These are phyloP conservation scores for Pristionchus arcanus DNA, from an alignment of 2,888 invertebrate genomes.

Conservation along the genomic window DNA sequence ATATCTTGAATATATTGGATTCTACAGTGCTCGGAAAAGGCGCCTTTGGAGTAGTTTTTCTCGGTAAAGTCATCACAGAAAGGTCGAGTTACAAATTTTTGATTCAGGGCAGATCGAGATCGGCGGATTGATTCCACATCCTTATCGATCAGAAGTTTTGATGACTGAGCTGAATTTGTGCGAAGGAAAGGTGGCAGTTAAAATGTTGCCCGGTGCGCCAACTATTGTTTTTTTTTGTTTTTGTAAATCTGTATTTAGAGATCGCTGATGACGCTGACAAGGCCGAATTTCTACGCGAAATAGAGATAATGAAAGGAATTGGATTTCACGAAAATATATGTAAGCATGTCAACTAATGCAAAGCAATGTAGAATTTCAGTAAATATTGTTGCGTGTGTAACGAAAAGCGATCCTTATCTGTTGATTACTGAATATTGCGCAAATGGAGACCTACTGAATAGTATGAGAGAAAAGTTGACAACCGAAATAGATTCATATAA, in stretches of 20 bases:
- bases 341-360: not conserved
- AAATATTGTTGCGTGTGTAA: constrained; percentile 20
- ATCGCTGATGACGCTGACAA: not conserved
- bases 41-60: not conserved
- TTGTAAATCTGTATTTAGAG: not conserved
- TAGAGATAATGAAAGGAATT: constrained; percentile 4
- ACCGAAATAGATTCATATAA: not conserved
- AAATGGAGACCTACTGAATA: not conserved
- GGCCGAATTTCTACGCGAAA: not conserved
- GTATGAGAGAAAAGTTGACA: constrained; percentile 79
- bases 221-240: not conserved
- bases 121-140: too few relatives aligned
- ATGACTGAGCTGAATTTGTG: not conserved
- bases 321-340: constrained; percentile 34
- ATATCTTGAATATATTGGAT: not conserved
- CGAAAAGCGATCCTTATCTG: not conserved
- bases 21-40: not conserved
- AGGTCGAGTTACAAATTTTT: not conserved
- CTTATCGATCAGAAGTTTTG: not conserved
- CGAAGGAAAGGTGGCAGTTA: not conserved
- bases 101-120: not conserved
- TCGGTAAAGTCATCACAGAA: not conserved
- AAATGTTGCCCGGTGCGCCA: not conserved
- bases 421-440: constrained; percentile 24
- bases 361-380: constrained; percentile 82